Conservation (phyloP, 2,113 vertebrate genomes). For the Osmerus eperlanus region DNA sequence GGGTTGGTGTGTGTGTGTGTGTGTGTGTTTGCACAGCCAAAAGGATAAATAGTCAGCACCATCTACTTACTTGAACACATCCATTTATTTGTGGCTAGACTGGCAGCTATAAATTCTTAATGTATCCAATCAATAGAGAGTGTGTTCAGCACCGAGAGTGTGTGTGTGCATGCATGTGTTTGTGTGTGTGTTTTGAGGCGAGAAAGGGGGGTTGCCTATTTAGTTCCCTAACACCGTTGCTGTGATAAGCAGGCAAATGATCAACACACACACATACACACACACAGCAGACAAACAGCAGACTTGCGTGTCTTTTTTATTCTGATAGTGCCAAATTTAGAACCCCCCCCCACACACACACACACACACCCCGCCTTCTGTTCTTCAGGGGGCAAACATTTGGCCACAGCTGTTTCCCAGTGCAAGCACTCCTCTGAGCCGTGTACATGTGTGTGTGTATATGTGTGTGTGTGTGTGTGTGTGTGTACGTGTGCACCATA, state of each 20-base stretch:
- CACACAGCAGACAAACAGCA: neutral
- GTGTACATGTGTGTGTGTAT: too few species aligned
- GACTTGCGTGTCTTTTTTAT: neutral
- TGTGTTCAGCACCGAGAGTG: neutral
- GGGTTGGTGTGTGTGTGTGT: neutral
- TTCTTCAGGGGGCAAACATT: neutral
- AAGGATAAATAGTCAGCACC: slow-evolving; percentile 3
- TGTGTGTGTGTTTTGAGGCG: too few species aligned
- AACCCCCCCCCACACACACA: neutral
- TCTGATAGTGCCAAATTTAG: neutral
- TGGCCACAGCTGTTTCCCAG: neutral
- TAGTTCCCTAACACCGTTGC: neutral
- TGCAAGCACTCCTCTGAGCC: neutral
- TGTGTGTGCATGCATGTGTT: too few species aligned
- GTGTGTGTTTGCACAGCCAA: slow-evolving; percentile 10
- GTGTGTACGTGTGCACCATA: neutral
- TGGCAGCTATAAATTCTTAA: slow-evolving; percentile 23
- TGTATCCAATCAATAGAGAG: slow-evolving; percentile 19
- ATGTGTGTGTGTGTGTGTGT: too few species aligned
- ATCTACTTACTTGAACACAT: neutral
- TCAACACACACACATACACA: neutral
- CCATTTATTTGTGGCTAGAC: neutral
- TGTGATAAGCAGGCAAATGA: neutral
- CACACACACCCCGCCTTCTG: too few species aligned
- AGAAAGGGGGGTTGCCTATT: neutral